Conservation (phyloP, 37 sponge, comb jelly and placozoan genomes). For the Crambe crambe region DNA sequence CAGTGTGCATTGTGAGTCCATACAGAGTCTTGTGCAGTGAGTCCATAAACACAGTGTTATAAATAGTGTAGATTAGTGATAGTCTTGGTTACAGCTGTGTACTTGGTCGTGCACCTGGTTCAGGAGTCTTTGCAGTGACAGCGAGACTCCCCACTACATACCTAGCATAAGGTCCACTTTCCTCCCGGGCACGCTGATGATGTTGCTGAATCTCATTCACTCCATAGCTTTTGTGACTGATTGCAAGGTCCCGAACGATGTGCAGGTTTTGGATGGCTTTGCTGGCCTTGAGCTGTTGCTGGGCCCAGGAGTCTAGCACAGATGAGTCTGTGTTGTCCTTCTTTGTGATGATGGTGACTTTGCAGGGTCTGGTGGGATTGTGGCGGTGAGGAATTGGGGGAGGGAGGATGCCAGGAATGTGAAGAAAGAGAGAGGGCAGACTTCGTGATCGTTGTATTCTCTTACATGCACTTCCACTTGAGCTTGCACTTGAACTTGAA, state of each 20-base stretch:
- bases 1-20: not conserved
- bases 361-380: conserved; percentile 17
- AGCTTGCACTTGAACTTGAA: not conserved
- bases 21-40: not conserved
- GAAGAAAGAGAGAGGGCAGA: conserved; percentile 11
- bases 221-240: conserved; percentile 7
- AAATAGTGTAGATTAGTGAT: not conserved
- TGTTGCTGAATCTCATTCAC: conserved; percentile 25
- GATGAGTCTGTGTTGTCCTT: conserved; percentile 20
- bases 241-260: not conserved
- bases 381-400: not conserved
- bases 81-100: not conserved
- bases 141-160: conserved; percentile 33
- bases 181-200: not conserved
- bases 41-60: not conserved
- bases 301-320: not conserved
- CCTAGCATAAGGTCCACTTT: not conserved
- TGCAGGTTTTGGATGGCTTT: not conserved
- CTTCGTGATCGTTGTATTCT: not conserved
- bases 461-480: not conserved
- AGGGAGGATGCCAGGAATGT: not conserved
- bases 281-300: not conserved
- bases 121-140: conserved; percentile 45
- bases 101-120: conserved; percentile 26
- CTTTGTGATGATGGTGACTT: not conserved